Evolutionary conservation across 2,797 vertebrate genomes (phyloP).

Genomic region (Poecile montanus): DNA sequence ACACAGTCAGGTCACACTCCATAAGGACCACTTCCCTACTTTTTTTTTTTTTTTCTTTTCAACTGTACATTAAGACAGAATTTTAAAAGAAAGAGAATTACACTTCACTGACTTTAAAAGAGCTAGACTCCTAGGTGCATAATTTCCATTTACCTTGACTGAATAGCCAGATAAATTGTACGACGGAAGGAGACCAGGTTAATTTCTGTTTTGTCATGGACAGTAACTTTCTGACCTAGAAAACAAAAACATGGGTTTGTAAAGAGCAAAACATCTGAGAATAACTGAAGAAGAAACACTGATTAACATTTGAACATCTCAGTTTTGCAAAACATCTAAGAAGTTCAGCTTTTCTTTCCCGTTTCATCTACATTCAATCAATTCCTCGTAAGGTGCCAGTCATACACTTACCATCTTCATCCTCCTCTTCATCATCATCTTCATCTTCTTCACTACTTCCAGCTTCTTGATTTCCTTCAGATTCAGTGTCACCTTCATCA

Average conservation of each 20-base stretch:
- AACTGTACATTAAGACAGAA: not conserved
- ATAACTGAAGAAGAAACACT: not conserved
- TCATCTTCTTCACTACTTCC: conserved; percentile 89
- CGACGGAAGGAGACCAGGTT: conserved; percentile 96
- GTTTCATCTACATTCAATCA: not conserved
- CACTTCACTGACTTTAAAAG: not conserved
- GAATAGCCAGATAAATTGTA: conserved; percentile 97
- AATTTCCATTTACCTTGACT: conserved; percentile 88
- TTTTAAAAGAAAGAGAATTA: not conserved
- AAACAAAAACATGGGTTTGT: conserved; percentile 28
- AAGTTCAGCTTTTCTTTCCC: not conserved
- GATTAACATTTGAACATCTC: not conserved
- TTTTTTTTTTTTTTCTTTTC: not conserved
- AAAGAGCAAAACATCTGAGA: not conserved
- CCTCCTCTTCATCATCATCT: conserved; percentile 80
- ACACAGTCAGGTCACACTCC: not conserved
- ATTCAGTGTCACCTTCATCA: conserved; percentile 94
- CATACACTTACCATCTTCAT: conserved; percentile 75
- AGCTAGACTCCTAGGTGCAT: not conserved
- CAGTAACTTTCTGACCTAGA: conserved; percentile 90
- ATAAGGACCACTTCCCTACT: not conserved
- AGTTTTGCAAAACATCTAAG: not conserved
- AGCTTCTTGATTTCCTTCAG: conserved; percentile 84
- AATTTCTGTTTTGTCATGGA: conserved; percentile 96
- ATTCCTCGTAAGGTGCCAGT: not conserved